A percentile compares a stretch with the other conserved stretches of the same genome.
Evolutionary conservation across 2,113 vertebrate species (phyloP).

Genomic region (Gambusia holbrooki): DNA sequence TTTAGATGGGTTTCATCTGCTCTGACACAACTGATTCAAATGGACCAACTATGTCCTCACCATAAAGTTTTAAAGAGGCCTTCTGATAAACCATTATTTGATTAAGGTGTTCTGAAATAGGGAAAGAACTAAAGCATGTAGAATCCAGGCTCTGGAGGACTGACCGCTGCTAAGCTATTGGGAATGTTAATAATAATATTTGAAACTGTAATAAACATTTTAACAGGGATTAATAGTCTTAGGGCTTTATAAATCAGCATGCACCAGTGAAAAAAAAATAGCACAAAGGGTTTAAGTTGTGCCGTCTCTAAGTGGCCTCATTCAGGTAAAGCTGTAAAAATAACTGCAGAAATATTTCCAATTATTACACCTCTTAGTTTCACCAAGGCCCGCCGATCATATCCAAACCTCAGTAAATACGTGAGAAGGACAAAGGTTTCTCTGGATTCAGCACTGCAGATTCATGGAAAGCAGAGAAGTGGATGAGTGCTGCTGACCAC

Average conservation of each 20-base stretch:
- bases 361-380: background rate
- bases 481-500: slow-evolving; percentile 38
- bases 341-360: background rate
- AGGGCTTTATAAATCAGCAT: background rate
- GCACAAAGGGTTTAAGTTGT: background rate
- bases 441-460: slow-evolving; percentile 39
- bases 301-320: background rate
- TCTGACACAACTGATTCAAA: no score
- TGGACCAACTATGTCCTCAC: no score
- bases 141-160: no score
- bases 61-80: no score
- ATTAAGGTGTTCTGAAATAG: no score
- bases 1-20: no score
- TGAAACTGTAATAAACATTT: background rate
- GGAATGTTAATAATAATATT: background rate
- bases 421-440: slow-evolving; percentile 20
- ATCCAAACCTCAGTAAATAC: slow-evolving; percentile 16
- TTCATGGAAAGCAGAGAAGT: slow-evolving; percentile 58
- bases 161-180: no score
- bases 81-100: no score
- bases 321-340: slow-evolving; percentile 1
- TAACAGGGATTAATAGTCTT: background rate
- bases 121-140: no score
- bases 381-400: slow-evolving; percentile 1
- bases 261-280: background rate